Base-by-base conservation (phyloP, 2,113 vertebrate species). In the Glareola pratincola region DNA sequence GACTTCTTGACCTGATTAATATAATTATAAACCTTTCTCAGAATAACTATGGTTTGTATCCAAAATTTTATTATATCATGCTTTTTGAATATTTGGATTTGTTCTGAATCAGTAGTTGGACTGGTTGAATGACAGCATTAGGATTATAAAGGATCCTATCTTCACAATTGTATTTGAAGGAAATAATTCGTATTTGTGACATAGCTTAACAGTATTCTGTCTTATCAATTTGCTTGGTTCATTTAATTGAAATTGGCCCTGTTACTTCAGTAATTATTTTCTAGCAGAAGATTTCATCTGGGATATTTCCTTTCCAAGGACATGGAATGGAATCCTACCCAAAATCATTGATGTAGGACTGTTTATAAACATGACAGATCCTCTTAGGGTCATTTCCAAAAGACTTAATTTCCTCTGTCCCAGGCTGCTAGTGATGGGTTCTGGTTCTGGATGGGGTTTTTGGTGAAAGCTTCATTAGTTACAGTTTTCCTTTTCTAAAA, bases 291-390 rank as follows among this genome's bases (percentile, higher is more conserved):
- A 90, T 96, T 96, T 98, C 91, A 97, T 94, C 93, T 94, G 92
- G 92, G 92, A 94, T 95, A 72, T 93, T 92, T 90, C 14, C 64
- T 85, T 97, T 97, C 45, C 80, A 94, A 76, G 59, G 39, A 56
- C 80, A 79, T 85, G 60, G 88, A 94, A 54, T 71, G 39, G 78
- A 98, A 90, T 81, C 57, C 84, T 94, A 75, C 74, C 94, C 89
- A 79, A 88, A 97, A 86, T 96, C 72, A 77, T 83, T 96, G 85
- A 96, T 80, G 47, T 72, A 88, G n/a, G 76, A 93, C 53, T 95
- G 72, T 97, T 97, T 97, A 83, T 95, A 97, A 98, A 98, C 73
- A 93, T 96, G 92, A 92, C 72, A 96, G 51, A 63, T 63, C 90
- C 83, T 95, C 80, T 97, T 91, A 90, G 51, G 36, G 69, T 94